Evolutionary conservation across 2,113 vertebrate genomes (phyloP).

Genomic region (Pyrgilauda ruficollis): DNA sequence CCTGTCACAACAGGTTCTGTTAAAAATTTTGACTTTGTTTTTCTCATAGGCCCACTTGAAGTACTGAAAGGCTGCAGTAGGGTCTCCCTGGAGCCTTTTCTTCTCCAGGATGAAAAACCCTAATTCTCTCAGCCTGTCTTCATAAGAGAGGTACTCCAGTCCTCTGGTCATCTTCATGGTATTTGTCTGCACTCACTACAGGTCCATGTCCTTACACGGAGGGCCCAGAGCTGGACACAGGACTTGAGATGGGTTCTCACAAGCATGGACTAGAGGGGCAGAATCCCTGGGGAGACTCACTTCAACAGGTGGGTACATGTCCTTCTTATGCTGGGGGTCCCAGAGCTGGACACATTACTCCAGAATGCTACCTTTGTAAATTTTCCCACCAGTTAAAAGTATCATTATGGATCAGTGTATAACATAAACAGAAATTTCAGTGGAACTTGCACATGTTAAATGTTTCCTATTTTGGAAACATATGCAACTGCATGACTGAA

Average conservation of each 20-base stretch:
- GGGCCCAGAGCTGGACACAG: not conserved
- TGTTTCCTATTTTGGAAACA: not conserved
- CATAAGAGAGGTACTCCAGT: not conserved
- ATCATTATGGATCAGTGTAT: not conserved
- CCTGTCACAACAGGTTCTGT: not conserved
- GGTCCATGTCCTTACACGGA: not conserved
- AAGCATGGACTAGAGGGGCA: not conserved
- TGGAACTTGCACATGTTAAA: not conserved
- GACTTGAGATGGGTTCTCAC: not conserved
- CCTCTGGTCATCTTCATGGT: not conserved
- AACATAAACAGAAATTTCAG: not conserved
- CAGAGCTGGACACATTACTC: not conserved
- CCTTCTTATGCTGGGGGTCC: fast-evolving
- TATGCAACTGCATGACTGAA: not conserved
- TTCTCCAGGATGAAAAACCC: not conserved
- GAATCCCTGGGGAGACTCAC: not conserved
- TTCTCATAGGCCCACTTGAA: not conserved
- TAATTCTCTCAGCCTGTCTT: not conserved
- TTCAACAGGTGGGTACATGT: not conserved
- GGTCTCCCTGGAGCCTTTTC: not conserved
- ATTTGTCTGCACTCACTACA: not conserved
- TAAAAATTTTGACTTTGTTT: not conserved
- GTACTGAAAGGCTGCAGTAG: not conserved
- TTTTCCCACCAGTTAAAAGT: not conserved
- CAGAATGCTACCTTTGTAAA: not conserved